Conservation (phyloP, 2,797 vertebrate species). For the Cynopterus sphinx region DNA sequence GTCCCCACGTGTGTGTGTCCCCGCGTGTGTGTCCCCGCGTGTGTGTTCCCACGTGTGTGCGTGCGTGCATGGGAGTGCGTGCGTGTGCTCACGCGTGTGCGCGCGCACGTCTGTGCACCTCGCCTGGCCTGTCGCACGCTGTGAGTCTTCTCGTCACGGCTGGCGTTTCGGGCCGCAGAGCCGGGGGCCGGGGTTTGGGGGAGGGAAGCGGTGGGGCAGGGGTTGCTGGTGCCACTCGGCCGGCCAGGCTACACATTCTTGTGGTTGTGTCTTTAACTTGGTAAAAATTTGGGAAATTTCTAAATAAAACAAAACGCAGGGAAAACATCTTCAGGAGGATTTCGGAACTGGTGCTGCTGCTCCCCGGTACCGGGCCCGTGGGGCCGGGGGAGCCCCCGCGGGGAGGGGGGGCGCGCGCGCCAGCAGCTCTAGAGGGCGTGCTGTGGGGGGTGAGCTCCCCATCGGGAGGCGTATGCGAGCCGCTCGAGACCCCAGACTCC, state of each 20-base stretch:
- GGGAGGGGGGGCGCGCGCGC: not conserved
- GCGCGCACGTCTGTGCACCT: not conserved
- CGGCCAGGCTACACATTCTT: constrained; percentile 81
- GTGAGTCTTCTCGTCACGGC: not conserved
- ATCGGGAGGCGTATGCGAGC: not conserved
- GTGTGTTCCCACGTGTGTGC: no score
- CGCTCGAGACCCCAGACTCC: not conserved
- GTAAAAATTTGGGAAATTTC: constrained; percentile 86
- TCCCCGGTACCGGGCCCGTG: constrained; percentile 75
- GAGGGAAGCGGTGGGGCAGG: not conserved
- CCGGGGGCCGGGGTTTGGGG: constrained; percentile 71
- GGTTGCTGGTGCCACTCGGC: constrained; percentile 49
- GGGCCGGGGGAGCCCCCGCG: constrained; percentile 47
- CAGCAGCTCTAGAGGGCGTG: accelerated
- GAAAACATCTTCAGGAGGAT: constrained; percentile 82
- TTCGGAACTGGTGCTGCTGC: constrained; percentile 79
- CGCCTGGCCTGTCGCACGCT: accelerated
- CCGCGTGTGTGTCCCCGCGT: no score
- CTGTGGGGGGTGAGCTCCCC: not conserved
- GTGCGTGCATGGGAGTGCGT: accelerated
- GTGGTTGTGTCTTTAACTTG: constrained; percentile 84
- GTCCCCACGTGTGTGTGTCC: no score
- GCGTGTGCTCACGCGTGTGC: not conserved
- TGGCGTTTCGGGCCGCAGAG: constrained; percentile 65
- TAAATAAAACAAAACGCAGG: constrained; percentile 86